A percentile compares a stretch with the other conserved stretches of the same genome.
These are phyloP conservation scores for Leuciscus idus DNA, from an alignment of 2,113 vertebrate genomes.

Conservation along the genomic window DNA sequence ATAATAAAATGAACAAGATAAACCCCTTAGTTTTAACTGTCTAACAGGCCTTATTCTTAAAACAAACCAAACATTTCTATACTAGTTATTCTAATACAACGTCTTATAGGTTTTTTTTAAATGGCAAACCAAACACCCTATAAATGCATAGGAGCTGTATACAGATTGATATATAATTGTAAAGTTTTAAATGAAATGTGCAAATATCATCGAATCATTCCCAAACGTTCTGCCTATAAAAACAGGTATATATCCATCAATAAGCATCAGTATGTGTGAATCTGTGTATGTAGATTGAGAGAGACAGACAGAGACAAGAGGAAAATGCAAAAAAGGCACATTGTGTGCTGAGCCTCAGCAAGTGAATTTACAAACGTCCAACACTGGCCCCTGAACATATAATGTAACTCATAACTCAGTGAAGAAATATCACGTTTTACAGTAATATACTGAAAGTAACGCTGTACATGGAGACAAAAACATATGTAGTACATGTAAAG, in stretches of 20 bases:
- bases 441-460: constrained; percentile 20
- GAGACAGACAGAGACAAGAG: constrained; percentile 52
- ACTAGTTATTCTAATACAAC: constrained; percentile 27
- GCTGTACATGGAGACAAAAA: constrained; percentile 19
- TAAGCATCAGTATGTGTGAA: not conserved
- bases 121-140: constrained; percentile 63
- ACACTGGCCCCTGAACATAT: constrained; percentile 28
- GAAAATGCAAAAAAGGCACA: constrained; percentile 74
- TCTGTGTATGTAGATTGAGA: constrained; percentile 56
- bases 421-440: not conserved
- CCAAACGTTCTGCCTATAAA: constrained; percentile 58
- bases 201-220: constrained; percentile 67
- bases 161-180: constrained; percentile 62
- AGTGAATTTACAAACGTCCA: constrained; percentile 35
- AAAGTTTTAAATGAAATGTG: constrained; percentile 68
- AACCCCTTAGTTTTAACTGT: constrained; percentile 47
- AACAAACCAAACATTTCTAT: constrained; percentile 41
- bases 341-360: constrained; percentile 62
- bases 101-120: constrained; percentile 30
- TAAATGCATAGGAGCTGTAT: constrained; percentile 65
- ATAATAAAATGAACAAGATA: constrained; percentile 60
- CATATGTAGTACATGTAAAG: not conserved
- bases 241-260: constrained; percentile 12
- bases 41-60: constrained; percentile 54
- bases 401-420: constrained; percentile 13